phyloP scores from a whole-genome alignment of 2,113 vertebrate genomes.

The Ammodytes marinus region DNA sequence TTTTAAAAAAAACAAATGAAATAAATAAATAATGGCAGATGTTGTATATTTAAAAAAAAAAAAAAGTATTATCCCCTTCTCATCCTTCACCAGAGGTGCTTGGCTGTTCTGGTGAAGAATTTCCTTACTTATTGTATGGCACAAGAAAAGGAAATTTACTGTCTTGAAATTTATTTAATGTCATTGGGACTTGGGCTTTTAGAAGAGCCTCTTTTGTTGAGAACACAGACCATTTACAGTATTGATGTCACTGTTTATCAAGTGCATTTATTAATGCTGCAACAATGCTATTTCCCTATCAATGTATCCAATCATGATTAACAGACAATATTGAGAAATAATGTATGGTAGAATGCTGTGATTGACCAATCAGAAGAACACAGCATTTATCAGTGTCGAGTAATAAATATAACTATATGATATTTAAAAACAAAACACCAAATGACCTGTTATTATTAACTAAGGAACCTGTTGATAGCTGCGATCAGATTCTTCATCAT shows the following conservation, averaged over 20 bases:
- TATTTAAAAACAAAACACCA: no score
- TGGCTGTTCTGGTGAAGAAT: background rate
- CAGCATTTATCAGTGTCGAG: no score
- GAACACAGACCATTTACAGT: background rate
- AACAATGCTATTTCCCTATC: no score
- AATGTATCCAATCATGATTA: no score
- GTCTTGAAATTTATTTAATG: conserved; percentile 9
- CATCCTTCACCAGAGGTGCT: conserved; percentile 31
- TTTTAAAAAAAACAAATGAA: conserved; percentile 44
- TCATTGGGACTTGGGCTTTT: background rate
- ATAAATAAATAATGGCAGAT: conserved; percentile 47
- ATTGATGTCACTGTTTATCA: no score
- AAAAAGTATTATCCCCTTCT: conserved; percentile 34
- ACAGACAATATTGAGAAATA: no score
- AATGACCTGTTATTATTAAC: background rate
- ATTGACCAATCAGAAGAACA: no score
- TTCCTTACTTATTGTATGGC: conserved; percentile 10
- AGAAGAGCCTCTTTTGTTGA: background rate
- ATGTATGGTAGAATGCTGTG: no score
- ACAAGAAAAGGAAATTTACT: conserved; percentile 5
- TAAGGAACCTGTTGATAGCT: background rate
- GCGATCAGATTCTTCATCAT: background rate
- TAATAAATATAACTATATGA: no score
- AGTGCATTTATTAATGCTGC: no score
- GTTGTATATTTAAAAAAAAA: conserved; percentile 11